A percentile compares a stretch with the other conserved stretches of the same genome.
Conservation (phyloP, 2,113 vertebrate species). For the Chaetodon auriga region DNA sequence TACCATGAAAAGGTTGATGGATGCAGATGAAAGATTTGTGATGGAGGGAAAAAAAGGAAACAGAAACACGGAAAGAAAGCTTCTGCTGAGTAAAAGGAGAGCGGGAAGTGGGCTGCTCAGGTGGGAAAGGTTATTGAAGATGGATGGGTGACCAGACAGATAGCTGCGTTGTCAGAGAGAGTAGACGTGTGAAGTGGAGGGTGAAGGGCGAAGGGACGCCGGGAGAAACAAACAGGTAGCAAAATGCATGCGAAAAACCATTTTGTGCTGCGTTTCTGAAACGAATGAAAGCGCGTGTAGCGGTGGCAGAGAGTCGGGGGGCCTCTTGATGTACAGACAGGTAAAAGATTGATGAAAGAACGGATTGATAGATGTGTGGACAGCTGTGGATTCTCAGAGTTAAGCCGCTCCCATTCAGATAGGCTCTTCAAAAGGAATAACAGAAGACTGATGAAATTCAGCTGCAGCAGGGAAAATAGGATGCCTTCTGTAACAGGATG, state of each 20-base stretch:
- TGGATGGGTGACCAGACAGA: constrained; percentile 71
- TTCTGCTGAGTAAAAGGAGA: constrained; percentile 34
- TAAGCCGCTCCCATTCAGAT: constrained; percentile 69
- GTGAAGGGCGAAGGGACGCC: constrained; percentile 53
- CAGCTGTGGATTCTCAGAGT: constrained; percentile 63
- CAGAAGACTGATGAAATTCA: constrained; percentile 68
- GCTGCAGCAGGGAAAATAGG: constrained; percentile 60
- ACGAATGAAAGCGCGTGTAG: constrained; percentile 9
- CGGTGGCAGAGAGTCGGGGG: background rate
- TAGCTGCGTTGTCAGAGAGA: constrained; percentile 56
- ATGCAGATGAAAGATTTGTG: constrained; percentile 53
- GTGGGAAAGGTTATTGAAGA: constrained; percentile 59
- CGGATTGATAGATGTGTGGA: constrained; percentile 65
- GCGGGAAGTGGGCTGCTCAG: constrained; percentile 52
- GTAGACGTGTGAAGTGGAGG: constrained; percentile 63
- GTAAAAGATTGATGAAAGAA: constrained; percentile 69
- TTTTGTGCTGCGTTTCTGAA: constrained; percentile 24
- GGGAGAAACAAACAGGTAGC: constrained; percentile 34
- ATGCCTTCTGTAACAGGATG: constrained; percentile 60
- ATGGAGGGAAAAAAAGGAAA: constrained; percentile 15
- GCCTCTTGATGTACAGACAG: constrained; percentile 35
- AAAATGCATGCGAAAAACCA: constrained; percentile 18
- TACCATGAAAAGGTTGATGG: constrained; percentile 48
- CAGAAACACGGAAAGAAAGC: constrained; percentile 38
- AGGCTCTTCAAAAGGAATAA: constrained; percentile 72